A percentile compares a stretch with the other conserved stretches of the same genome.
phyloP scores from a whole-genome alignment of 1,140 invertebrate species.

The Apis dorsata region DNA sequence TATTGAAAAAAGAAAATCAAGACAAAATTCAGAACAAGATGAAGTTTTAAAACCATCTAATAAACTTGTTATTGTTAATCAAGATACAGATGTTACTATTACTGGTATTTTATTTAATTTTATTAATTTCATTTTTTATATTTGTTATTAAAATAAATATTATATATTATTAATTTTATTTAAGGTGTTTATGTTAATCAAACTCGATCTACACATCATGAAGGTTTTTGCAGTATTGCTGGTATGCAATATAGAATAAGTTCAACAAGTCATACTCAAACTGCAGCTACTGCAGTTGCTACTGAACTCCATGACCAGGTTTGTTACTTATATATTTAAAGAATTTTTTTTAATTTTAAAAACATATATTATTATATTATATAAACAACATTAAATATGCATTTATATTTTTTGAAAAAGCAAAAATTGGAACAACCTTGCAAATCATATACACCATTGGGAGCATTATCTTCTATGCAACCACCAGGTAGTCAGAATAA shows the following conservation, averaged over 20 bases:
- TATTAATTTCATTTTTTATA: conserved; percentile 2
- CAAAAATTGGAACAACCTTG: conserved; percentile 79
- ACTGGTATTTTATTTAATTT: conserved; percentile 78
- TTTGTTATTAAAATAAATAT: conserved; percentile 4
- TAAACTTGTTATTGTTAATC: conserved; percentile 87
- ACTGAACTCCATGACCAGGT: conserved; percentile 83
- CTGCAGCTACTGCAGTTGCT: conserved; percentile 87
- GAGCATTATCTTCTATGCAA: conserved; percentile 92
- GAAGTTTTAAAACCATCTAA: conserved; percentile 77
- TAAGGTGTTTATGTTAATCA: conserved; percentile 87
- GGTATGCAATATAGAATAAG: conserved; percentile 91
- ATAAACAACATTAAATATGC: background rate
- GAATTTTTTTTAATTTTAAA: conserved; percentile 27
- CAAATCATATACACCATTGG: conserved; percentile 89
- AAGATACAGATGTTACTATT: conserved; percentile 92
- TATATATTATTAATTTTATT: conserved; percentile 28
- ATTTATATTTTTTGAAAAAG: conserved; percentile 29
- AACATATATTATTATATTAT: background rate
- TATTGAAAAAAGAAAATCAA: conserved; percentile 82
- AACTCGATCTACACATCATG: conserved; percentile 87
- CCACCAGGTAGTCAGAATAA: conserved; percentile 84
- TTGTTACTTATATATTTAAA: conserved; percentile 40
- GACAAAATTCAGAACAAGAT: conserved; percentile 72
- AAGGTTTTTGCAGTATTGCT: conserved; percentile 90
- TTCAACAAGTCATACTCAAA: conserved; percentile 88